Evolutionary conservation across 1,140 invertebrate species (phyloP).

Genomic region (Drosophila pallidifrons): DNA sequence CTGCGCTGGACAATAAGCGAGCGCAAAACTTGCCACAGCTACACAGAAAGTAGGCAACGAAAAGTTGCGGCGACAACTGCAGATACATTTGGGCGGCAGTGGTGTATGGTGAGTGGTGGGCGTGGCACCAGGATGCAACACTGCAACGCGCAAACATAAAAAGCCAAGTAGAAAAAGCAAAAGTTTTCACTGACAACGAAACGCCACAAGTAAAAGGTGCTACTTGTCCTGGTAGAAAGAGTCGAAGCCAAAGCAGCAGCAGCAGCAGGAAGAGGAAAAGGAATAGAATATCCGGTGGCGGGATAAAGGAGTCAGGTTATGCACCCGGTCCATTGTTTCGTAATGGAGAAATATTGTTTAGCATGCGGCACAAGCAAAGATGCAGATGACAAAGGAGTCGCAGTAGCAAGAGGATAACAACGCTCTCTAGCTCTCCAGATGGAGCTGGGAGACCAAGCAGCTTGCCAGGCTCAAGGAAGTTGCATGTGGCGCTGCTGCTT

Average conservation of each 20-base stretch:
- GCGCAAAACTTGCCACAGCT: constrained; percentile 58
- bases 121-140: constrained; percentile 24
- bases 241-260: neutral
- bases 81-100: constrained; percentile 7
- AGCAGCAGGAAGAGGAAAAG: constrained; percentile 1
- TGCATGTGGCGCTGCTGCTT: constrained; percentile 28
- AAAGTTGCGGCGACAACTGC: constrained; percentile 51
- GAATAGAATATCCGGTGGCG: constrained; percentile 7
- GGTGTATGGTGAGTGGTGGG: neutral
- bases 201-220: constrained; percentile 76
- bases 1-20: constrained; percentile 70
- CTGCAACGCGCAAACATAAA: constrained; percentile 74
- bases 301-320: constrained; percentile 20
- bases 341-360: constrained; percentile 81
- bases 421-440: neutral
- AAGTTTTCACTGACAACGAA: constrained; percentile 71
- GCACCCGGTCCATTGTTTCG: constrained; percentile 68
- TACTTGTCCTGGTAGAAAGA: constrained; percentile 64
- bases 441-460: constrained; percentile 14
- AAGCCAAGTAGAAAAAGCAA: constrained; percentile 63
- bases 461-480: constrained; percentile 20
- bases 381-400: neutral
- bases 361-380: constrained; percentile 45
- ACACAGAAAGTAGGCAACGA: constrained; percentile 33
- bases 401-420: neutral